Conservation (phyloP, 2,797 vertebrate species). For the Paedocypris micromegethes region DNA sequence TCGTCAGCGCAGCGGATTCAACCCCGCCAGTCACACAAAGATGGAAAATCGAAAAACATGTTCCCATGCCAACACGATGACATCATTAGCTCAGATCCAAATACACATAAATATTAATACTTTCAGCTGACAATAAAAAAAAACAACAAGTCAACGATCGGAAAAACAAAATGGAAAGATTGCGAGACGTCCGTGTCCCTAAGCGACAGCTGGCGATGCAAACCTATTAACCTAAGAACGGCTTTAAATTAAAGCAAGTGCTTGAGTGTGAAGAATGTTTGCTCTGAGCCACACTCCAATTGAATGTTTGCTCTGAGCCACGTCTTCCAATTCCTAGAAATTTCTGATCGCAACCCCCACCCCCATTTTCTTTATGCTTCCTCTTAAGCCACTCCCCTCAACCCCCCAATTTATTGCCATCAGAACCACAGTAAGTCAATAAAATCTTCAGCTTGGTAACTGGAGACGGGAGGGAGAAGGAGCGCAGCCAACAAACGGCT, state of each 20-base stretch:
- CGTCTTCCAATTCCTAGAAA: slow-evolving; percentile 43
- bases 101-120: slow-evolving; percentile 20
- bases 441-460: slow-evolving; percentile 37
- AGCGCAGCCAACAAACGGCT: slow-evolving; percentile 52
- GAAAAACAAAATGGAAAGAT: background rate
- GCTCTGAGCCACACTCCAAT: slow-evolving; percentile 7
- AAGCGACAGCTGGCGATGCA: background rate
- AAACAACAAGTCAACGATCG: too few species aligned
- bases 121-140: background rate
- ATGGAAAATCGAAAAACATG: slow-evolving; percentile 21
- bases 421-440: slow-evolving; percentile 40
- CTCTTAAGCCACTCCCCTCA: slow-evolving; percentile 3
- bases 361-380: slow-evolving; percentile 23
- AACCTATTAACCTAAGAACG: slow-evolving; percentile 9
- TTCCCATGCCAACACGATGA: slow-evolving; percentile 33
- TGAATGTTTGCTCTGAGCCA: slow-evolving; percentile 6
- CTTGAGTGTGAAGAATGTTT: slow-evolving; percentile 20
- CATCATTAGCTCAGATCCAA: slow-evolving; percentile 21
- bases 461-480: slow-evolving; percentile 48
- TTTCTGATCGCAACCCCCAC: slow-evolving; percentile 9
- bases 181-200: background rate
- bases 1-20: slow-evolving; percentile 1
- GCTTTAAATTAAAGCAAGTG: slow-evolving; percentile 19
- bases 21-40: background rate
- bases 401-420: slow-evolving; percentile 41